Conservation (phyloP, 2,888 invertebrate genomes). For the Eledona agricola region DNA sequence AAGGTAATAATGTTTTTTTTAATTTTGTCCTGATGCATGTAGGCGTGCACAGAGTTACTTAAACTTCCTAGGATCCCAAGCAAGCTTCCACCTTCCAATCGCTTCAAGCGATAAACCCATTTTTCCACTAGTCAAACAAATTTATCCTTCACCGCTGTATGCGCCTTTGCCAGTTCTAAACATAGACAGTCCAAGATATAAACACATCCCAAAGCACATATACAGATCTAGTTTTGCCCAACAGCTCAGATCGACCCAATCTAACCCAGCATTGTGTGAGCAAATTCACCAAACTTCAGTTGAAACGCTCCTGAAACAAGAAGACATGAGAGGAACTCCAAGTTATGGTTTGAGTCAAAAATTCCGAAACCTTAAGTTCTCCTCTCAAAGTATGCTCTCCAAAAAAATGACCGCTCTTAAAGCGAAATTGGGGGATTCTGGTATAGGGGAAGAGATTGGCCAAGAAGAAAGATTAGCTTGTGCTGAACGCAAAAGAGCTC, state of each 20-base stretch:
- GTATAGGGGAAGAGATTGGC: conserved; percentile 62
- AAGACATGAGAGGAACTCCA: conserved; percentile 68
- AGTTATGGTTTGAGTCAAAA: conserved; percentile 66
- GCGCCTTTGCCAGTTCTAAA: conserved; percentile 22
- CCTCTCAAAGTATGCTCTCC: conserved; percentile 69
- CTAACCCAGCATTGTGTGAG: conserved; percentile 45
- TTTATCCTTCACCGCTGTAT: conserved; percentile 11
- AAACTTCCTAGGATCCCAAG: conserved; percentile 60
- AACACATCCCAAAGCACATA: conserved; percentile 47
- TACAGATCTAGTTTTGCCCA: conserved; percentile 48
- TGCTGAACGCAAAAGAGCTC: conserved; percentile 63
- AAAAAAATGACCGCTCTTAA: conserved; percentile 71
- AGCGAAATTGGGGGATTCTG: conserved; percentile 66
- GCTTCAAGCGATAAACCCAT: conserved; percentile 2
- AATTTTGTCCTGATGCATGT: conserved; percentile 45
- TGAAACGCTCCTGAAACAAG: conserved; percentile 64
- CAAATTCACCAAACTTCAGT: conserved; percentile 45
- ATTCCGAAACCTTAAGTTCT: conserved; percentile 71
- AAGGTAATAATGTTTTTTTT: conserved; percentile 40
- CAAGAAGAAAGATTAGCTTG: conserved; percentile 62
- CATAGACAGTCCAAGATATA: conserved; percentile 40
- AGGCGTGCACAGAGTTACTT: conserved; percentile 60
- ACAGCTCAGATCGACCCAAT: conserved; percentile 40
- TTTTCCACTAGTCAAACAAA: conserved; percentile 5
- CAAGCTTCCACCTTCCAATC: conserved; percentile 56